phyloP scores from a whole-genome alignment of 2,797 vertebrate genomes.

The Pyrrhura leucotis region DNA sequence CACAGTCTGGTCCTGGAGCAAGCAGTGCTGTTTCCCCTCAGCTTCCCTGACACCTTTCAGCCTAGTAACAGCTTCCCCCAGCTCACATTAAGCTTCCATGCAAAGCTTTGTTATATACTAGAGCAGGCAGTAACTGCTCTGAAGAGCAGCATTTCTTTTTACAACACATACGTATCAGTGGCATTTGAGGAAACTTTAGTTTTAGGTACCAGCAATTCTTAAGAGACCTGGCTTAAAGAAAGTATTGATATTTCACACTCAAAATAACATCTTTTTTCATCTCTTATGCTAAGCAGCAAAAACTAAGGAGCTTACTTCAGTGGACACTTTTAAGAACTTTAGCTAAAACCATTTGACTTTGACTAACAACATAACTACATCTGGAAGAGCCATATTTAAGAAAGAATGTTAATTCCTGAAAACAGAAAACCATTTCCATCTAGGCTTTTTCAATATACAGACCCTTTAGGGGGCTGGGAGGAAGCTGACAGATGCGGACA shows the following conservation, averaged over 20 bases:
- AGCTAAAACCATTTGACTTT: neutral
- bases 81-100: neutral
- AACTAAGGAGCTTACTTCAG: neutral
- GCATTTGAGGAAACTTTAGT: neutral
- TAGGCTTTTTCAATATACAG: neutral
- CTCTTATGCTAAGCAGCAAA: neutral
- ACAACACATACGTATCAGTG: neutral
- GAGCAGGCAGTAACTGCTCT: neutral
- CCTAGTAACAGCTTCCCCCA: too few relatives aligned
- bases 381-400: neutral
- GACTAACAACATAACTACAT: neutral
- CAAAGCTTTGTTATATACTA: neutral
- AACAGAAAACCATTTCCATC: neutral
- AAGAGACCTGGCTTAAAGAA: neutral
- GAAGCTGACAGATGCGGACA: neutral
- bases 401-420: neutral
- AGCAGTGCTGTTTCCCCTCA: too few relatives aligned
- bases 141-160: neutral
- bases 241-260: neutral
- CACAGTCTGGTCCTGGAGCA: too few relatives aligned
- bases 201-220: neutral
- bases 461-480: neutral
- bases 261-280: neutral
- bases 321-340: neutral
- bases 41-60: too few relatives aligned